Conservation (phyloP, 1,140 invertebrate genomes). For the Brachionus paranguensis region DNA sequence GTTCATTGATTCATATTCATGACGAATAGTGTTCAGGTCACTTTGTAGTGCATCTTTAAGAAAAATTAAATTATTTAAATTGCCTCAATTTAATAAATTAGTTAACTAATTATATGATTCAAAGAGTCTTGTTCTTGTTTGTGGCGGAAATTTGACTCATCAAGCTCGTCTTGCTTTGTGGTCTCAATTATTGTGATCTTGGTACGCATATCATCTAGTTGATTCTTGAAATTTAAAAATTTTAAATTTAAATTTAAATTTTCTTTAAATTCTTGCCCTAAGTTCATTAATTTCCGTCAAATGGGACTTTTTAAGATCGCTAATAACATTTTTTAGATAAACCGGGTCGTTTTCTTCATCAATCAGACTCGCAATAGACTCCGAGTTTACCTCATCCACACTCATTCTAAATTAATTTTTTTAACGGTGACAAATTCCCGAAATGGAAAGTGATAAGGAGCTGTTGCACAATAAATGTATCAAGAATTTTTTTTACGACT, state of each 20-base stretch:
- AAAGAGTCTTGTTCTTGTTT: slow-evolving; percentile 35
- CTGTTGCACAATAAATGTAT: background rate
- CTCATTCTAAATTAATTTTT: background rate
- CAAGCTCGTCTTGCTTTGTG: slow-evolving; percentile 37
- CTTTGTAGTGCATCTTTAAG: slow-evolving; percentile 8
- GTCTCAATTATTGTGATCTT: slow-evolving; percentile 17
- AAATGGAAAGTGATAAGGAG: background rate
- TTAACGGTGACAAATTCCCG: background rate
- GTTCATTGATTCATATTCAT: slow-evolving; percentile 9
- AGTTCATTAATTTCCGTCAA: background rate
- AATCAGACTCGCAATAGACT: background rate
- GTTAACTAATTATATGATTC: slow-evolving; percentile 25
- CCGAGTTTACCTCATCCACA: background rate
- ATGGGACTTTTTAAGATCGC: background rate
- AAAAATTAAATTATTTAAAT: background rate
- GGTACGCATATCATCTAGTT: slow-evolving; percentile 37
- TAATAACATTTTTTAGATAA: background rate
- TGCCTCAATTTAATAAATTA: too few species aligned
- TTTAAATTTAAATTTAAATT: background rate
- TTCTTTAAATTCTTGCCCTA: background rate
- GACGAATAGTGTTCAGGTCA: slow-evolving; percentile 17
- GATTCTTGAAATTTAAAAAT: background rate
- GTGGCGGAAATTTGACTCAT: background rate
- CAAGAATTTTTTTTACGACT: background rate
- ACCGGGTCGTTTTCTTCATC: background rate